Conservation (phyloP, 2,888 invertebrate genomes). For the Drosophila paracracens region DNA sequence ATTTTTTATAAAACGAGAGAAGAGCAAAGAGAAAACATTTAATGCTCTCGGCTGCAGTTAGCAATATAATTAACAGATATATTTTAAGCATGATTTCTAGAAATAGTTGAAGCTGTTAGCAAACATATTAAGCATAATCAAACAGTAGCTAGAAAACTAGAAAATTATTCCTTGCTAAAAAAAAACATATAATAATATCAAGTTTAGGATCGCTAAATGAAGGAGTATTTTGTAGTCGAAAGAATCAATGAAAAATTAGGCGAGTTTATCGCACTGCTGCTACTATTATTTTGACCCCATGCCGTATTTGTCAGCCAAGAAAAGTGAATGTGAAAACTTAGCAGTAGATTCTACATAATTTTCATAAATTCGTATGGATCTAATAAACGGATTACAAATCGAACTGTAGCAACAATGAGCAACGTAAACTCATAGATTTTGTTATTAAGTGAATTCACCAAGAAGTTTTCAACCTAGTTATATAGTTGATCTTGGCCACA, state of each 20-base stretch:
- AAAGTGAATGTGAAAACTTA: not conserved
- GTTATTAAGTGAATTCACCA: not conserved
- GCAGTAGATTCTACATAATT: not conserved
- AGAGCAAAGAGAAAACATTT: not conserved
- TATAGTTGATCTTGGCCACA: not conserved
- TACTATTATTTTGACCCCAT: not conserved
- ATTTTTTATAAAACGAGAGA: not conserved
- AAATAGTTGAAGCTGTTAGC: not conserved
- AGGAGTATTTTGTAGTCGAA: not conserved
- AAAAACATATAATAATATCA: not conserved
- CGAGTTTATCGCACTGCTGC: not conserved
- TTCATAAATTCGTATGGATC: not conserved
- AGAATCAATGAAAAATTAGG: not conserved
- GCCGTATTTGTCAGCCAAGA: not conserved
- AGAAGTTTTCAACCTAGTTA: not conserved
- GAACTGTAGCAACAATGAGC: not conserved
- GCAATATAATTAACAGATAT: not conserved
- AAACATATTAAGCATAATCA: not conserved
- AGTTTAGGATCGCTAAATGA: not conserved
- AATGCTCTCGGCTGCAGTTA: not conserved
- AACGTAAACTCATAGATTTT: not conserved
- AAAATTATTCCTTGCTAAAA: not conserved
- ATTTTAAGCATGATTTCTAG: not conserved
- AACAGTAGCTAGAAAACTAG: rapidly evolving
- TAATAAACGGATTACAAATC: not conserved